phyloP scores from a whole-genome alignment of 2,888 invertebrate genomes.

The Chesias legatella region DNA sequence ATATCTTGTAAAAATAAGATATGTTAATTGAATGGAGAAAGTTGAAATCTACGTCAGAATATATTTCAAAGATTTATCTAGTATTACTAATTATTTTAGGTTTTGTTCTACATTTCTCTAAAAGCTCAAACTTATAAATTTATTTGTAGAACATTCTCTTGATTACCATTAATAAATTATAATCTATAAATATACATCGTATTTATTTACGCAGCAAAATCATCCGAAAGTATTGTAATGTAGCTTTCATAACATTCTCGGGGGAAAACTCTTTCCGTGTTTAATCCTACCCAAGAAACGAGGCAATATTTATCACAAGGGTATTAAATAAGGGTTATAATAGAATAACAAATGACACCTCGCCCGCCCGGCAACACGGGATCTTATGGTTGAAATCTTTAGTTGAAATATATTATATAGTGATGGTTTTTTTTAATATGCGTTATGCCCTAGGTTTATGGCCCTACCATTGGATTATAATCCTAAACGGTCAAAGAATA shows the following conservation, averaged over 20 bases:
- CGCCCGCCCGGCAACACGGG: conserved; percentile 46
- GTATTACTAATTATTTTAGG: too few relatives aligned
- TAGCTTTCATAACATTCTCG: conserved; percentile 38
- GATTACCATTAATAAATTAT: conserved; percentile 13
- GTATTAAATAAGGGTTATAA: conserved; percentile 70
- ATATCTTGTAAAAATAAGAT: too few relatives aligned
- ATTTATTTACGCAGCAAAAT: conserved; percentile 24
- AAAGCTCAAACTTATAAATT: too few relatives aligned
- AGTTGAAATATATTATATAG: conserved; percentile 9
- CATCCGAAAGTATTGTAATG: conserved; percentile 29
- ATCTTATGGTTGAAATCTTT: conserved; percentile 27
- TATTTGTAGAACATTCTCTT: conserved; percentile 5
- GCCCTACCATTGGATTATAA: too few relatives aligned
- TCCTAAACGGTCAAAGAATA: too few relatives aligned
- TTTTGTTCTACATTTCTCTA: too few relatives aligned
- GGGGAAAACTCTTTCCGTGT: conserved; percentile 52
- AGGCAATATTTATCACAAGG: conserved; percentile 56
- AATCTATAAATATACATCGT: conserved; percentile 17
- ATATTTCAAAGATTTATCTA: too few relatives aligned
- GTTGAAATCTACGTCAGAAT: too few relatives aligned
- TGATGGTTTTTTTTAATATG: conserved; percentile 13
- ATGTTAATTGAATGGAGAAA: too few relatives aligned
- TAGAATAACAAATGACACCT: conserved; percentile 59
- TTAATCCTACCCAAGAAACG: conserved; percentile 50
- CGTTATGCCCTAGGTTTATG: too few relatives aligned